phyloP scores from a whole-genome alignment of 1,140 invertebrate genomes.

The Drosophila simulans region DNA sequence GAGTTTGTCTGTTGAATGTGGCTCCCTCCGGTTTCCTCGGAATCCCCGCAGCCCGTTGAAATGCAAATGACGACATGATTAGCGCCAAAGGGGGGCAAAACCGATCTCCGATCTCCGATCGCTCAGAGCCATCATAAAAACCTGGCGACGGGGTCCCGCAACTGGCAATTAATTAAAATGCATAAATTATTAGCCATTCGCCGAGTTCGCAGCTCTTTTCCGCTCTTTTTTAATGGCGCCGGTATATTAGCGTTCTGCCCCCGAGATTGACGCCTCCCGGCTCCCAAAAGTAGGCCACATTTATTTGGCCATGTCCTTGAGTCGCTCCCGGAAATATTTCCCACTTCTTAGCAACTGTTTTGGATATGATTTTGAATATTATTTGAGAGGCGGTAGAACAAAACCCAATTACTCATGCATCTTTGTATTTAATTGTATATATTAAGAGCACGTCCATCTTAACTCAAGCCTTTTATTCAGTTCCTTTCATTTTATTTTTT shows the following conservation, averaged over 20 bases:
- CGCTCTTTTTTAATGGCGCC: conserved; percentile 67
- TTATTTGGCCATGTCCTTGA: neutral
- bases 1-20: conserved; percentile 36
- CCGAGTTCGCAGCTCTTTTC: conserved; percentile 39
- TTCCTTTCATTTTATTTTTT: neutral
- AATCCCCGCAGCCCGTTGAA: neutral
- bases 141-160: conserved; percentile 7
- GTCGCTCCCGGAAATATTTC: neutral
- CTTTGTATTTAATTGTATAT: neutral
- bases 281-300: conserved; percentile 23
- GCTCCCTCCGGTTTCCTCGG: no score
- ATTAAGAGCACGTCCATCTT: neutral
- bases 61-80: conserved; percentile 70
- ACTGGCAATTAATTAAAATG: conserved; percentile 75
- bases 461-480: conserved; percentile 17
- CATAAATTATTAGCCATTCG: conserved; percentile 63
- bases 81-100: conserved; percentile 3
- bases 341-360: neutral
- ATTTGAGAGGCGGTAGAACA: neutral
- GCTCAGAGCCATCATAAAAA: conserved; percentile 50
- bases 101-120: neutral
- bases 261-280: conserved; percentile 6
- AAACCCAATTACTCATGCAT: no score
- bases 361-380: neutral
- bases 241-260: conserved; percentile 58